These are phyloP conservation scores for Apis laboriosa DNA, from an alignment of 1,140 invertebrate species.

Conservation along the genomic window DNA sequence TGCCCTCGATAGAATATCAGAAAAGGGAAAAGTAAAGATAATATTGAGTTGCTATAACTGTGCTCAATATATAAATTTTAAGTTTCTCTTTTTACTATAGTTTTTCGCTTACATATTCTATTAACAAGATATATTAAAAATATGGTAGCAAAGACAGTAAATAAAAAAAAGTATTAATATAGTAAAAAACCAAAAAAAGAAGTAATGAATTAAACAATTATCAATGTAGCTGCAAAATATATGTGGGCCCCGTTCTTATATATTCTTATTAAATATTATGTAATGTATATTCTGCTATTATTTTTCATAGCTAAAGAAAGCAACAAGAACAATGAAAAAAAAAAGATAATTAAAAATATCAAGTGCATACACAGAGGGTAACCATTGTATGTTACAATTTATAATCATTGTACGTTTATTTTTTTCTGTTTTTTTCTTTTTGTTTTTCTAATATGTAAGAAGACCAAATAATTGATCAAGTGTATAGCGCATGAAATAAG, in stretches of 20 bases:
- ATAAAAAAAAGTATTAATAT: slow-evolving; percentile 65
- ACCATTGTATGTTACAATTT: slow-evolving; percentile 54
- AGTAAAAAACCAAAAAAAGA: slow-evolving; percentile 62
- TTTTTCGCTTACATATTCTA: slow-evolving; percentile 66
- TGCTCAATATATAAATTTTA: slow-evolving; percentile 56
- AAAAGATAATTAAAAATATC: slow-evolving; percentile 39
- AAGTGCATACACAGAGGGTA: slow-evolving; percentile 53
- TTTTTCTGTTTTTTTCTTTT: slow-evolving; percentile 59
- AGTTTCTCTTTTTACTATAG: slow-evolving; percentile 64
- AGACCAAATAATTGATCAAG: slow-evolving; percentile 25
- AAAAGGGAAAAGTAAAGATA: neutral
- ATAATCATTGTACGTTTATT: slow-evolving; percentile 60
- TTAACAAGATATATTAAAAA: slow-evolving; percentile 67
- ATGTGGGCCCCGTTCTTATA: slow-evolving; percentile 75
- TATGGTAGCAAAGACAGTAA: slow-evolving; percentile 66
- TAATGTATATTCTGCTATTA: slow-evolving; percentile 78
- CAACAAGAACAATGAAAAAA: slow-evolving; percentile 45
- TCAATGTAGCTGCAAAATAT: slow-evolving; percentile 73
- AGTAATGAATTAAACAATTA: slow-evolving; percentile 67
- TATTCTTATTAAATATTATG: slow-evolving; percentile 79
- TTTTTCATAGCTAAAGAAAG: slow-evolving; percentile 75
- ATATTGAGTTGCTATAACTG: slow-evolving; percentile 29
- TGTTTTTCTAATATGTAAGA: slow-evolving; percentile 36
- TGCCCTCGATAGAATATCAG: neutral
- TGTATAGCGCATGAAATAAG: slow-evolving; percentile 27